Evolutionary conservation across 2,888 invertebrate genomes (phyloP), one percentile per base, ranked within the genome.

Genomic region (Melinaea menophilus): DNA sequence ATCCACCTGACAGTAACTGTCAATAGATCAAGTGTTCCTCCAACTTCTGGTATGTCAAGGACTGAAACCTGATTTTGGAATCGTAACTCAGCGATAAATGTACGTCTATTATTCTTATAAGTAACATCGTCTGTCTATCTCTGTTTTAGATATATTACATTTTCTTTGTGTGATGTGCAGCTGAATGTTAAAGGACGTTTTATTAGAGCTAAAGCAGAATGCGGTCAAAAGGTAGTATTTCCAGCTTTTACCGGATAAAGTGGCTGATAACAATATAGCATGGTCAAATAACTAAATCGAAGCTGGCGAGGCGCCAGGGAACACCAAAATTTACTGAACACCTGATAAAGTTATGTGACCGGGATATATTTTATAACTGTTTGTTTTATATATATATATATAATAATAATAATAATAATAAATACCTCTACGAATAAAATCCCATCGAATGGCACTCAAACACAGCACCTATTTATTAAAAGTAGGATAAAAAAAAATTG

Each of bases 371-470:
- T 41, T 51, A 31, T 31, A 51, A 31, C 31, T 5, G 31, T 22
- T 9, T 51, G 9, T 51, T 51, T 7, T 51, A 31, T 31, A 31
- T 48, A n/a, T 5, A 48, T 7, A 13, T 48, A 48, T 80, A 83
- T 79, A 5, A 37, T 37, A 37, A 1, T 22, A 1, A 2, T 37
- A 22, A 2, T 37, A 37, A 37, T 5, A 37, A 37, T 37, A 37
- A 37, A 5, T 37, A 37, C 37, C 37, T 37, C 4, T 37, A 2
- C 1, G 5, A 37, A 37, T 37, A 37, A 41, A 41, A 9, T 41
- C 41, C 41, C 41, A 9, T 41, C 9, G 7, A 37, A 9, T 9
- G 7, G 41, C 41, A 41, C 41, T 9, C 41, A 41, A 9, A 41
- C 41, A 51, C 35, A 37, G 56, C 59, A 61, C 31, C 11, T 48